Conservation (phyloP, 2,797 vertebrate genomes). For the Galaxias olidus region DNA sequence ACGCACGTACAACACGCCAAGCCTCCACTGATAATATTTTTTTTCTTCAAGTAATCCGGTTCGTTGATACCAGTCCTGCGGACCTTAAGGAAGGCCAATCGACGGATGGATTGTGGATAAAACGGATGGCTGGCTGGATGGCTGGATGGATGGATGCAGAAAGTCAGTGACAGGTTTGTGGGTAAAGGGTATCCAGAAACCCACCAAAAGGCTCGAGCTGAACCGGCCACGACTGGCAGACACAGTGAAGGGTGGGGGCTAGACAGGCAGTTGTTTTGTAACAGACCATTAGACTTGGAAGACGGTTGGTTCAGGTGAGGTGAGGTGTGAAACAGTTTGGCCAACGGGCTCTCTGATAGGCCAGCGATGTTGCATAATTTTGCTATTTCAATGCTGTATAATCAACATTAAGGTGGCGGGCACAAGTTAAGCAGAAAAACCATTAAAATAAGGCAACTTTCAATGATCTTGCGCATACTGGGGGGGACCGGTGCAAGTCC, state of each 20-base stretch:
- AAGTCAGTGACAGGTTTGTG: slow-evolving; percentile 23
- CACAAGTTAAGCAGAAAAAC: slow-evolving; percentile 68
- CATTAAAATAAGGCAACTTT: slow-evolving; percentile 81
- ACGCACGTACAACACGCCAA: slow-evolving; percentile 41
- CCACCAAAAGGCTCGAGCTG: slow-evolving; percentile 48
- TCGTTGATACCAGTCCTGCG: slow-evolving; percentile 65
- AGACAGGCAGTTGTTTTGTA: slow-evolving; percentile 50
- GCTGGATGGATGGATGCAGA: slow-evolving; percentile 54
- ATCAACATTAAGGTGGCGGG: slow-evolving; percentile 60
- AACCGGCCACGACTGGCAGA: slow-evolving; percentile 59
- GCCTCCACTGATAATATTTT: slow-evolving; percentile 36
- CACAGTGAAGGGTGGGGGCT: slow-evolving; percentile 22
- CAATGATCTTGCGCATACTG: slow-evolving; percentile 59
- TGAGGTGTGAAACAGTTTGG: slow-evolving; percentile 26
- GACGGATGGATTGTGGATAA: slow-evolving; percentile 45
- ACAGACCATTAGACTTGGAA: slow-evolving; percentile 71
- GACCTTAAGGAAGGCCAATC: slow-evolving; percentile 37
- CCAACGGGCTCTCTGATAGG: slow-evolving; percentile 40
- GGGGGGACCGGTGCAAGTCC: slow-evolving; percentile 42
- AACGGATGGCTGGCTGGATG: slow-evolving; percentile 31
- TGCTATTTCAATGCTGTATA: slow-evolving; percentile 59
- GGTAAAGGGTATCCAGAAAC: slow-evolving; percentile 8
- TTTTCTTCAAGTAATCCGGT: slow-evolving; percentile 77
- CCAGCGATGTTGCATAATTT: slow-evolving; percentile 40
- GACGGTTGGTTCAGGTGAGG: slow-evolving; percentile 51